Evolutionary conservation across 2,797 vertebrate species (phyloP), one percentile per base, ranked within the genome.

Genomic region (Moxostoma hubbsi): DNA sequence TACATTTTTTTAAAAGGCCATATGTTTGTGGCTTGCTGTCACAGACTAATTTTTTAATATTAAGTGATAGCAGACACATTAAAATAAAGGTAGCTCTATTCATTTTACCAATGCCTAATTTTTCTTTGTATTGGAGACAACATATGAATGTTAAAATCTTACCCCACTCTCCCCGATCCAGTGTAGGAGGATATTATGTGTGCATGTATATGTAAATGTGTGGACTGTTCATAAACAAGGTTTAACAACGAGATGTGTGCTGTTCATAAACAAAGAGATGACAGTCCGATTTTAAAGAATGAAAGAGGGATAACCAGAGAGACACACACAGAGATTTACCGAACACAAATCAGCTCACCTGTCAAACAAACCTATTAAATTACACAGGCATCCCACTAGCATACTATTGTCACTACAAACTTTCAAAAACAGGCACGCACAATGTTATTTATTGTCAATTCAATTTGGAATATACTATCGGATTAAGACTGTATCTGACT

Each of bases 291-390:
- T 75, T 77, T 65, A 53, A 82, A 77, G 53, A 67, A 73, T 77
- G 75, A 77, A 68, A 81, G 57, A 75, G 5, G 46, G 63, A 80
- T 66, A 54, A 69, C 53, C 46, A 53, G 65, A 16, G 9, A 62
- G 65, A 70, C 36, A 63, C 36, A 78, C 8, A 59, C 36, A 79
- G 53, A 79, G 59, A 66, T 24, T 51, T 57, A 54, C 24, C 51
- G 12, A 45, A 59, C 78, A 74, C 50, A 68, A 77, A 80, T 79
- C 75, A 72, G 59, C 75, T 80, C 68, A 66, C 66, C 63, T 57
- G 73, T 71, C 83, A 80, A 80, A 78, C 68, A 72, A 85, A 78
- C 81, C 84, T 13, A 78, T 80, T 73, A 49, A 85, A 86, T 86
- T 71, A 81, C 43, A 57, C 24, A 2, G 36, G 13, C 67, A 73